These are phyloP conservation scores for Akabosia matsudoensis DNA, from an alignment of 1,140 invertebrate species.

Conservation along the genomic window DNA sequence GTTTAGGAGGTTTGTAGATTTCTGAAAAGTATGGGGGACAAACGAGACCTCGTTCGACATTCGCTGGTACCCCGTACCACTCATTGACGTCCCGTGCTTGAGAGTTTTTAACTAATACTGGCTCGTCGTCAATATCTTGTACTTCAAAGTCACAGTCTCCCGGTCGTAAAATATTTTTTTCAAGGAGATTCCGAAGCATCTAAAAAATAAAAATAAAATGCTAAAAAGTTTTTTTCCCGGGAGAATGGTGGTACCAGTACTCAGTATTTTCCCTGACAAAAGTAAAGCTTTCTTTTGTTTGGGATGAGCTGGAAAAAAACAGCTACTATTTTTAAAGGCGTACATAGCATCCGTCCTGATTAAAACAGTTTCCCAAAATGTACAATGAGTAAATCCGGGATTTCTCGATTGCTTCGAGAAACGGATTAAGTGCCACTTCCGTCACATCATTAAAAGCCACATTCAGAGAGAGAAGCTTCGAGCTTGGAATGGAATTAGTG, in stretches of 20 bases:
- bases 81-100: slow-evolving; percentile 33
- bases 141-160: slow-evolving; percentile 25
- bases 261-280: too few relatives aligned
- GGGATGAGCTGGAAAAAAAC: too few relatives aligned
- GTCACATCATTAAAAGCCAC: slow-evolving; percentile 35
- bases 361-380: slow-evolving; percentile 36
- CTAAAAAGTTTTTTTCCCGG: neutral
- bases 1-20: neutral
- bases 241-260: neutral
- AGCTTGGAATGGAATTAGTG: neutral
- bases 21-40: slow-evolving; percentile 12
- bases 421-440: slow-evolving; percentile 8
- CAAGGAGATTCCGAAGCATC: slow-evolving; percentile 25
- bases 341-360: slow-evolving; percentile 23
- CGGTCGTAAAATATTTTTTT: neutral
- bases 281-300: neutral
- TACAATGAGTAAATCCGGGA: slow-evolving; percentile 25
- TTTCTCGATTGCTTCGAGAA: slow-evolving; percentile 11
- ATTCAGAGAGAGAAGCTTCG: slow-evolving; percentile 18
- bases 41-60: neutral
- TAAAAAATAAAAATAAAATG: too few relatives aligned
- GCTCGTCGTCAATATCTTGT: slow-evolving; percentile 19
- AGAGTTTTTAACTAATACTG: slow-evolving; percentile 4
- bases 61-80: slow-evolving; percentile 36
- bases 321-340: too few relatives aligned